Evolutionary conservation across 2,113 vertebrate genomes (phyloP).

Genomic region (Acinonyx jubatus): DNA sequence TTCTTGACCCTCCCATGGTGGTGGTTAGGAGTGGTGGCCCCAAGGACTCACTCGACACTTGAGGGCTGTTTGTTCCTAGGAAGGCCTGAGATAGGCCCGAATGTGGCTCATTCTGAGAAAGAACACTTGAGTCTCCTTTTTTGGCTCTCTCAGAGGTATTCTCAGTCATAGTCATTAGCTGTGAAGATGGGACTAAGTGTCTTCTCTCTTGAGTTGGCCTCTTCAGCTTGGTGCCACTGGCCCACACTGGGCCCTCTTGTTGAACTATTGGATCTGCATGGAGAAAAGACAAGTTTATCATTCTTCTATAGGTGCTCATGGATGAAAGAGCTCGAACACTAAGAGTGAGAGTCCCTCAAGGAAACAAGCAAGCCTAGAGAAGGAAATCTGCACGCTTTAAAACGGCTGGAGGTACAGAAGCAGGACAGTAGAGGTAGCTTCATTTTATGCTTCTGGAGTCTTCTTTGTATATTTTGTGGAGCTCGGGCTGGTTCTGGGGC

Average conservation of each 20-base stretch:
- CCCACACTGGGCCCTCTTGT: slow-evolving; percentile 38
- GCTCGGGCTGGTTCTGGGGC: neutral
- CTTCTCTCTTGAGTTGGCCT: slow-evolving; percentile 62
- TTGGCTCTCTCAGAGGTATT: neutral
- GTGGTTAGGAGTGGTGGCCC: neutral
- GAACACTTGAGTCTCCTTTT: neutral
- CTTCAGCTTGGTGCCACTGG: slow-evolving; percentile 61
- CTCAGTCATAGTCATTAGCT: neutral
- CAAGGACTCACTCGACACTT: neutral
- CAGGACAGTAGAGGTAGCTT: neutral
- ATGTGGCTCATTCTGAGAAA: neutral
- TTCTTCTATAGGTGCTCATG: neutral
- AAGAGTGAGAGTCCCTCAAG: neutral
- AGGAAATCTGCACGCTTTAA: neutral
- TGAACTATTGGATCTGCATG: slow-evolving; percentile 46
- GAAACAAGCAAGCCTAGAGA: neutral
- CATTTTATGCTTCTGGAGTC: neutral
- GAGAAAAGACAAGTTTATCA: slow-evolving; percentile 50
- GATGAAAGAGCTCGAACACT: neutral
- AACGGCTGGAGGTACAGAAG: neutral
- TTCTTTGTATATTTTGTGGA: neutral
- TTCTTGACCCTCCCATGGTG: neutral
- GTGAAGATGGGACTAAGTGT: slow-evolving; percentile 24
- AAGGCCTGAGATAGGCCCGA: neutral
- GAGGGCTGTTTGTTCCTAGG: neutral